Conservation (phyloP, 2,888 invertebrate species). For the Eupithecia vulgata region DNA sequence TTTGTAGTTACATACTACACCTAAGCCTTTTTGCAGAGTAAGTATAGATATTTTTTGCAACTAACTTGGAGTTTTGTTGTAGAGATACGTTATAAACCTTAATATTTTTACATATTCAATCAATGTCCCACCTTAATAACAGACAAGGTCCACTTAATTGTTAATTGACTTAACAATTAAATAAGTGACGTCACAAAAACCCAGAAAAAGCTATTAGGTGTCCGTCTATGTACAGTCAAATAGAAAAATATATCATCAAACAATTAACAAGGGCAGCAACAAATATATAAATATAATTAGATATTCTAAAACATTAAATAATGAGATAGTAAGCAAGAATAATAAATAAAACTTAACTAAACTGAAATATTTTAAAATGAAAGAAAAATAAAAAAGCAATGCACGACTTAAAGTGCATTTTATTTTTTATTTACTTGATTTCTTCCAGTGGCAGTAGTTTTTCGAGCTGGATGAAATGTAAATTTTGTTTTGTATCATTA, state of each 20-base stretch:
- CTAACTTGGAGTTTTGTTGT: neutral
- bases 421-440: too few species aligned
- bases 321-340: too few species aligned
- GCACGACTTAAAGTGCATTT: too few species aligned
- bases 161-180: neutral
- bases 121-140: neutral
- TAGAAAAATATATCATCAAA: neutral
- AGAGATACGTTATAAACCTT: too few species aligned
- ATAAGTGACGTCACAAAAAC: neutral
- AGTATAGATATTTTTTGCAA: neutral
- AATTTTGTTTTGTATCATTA: too few species aligned
- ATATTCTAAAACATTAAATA: too few species aligned
- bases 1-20: neutral
- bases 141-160: neutral
- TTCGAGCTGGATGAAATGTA: too few species aligned
- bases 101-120: neutral
- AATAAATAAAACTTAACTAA: too few species aligned
- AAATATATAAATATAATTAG: neutral
- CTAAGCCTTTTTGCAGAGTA: neutral
- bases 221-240: constrained; percentile 4
- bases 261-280: neutral
- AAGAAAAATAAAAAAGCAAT: too few species aligned
- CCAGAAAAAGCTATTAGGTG: neutral
- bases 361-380: too few species aligned
- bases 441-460: neutral